phyloP scores from a whole-genome alignment of 2,797 vertebrate species.

The Syncerus caffer region DNA sequence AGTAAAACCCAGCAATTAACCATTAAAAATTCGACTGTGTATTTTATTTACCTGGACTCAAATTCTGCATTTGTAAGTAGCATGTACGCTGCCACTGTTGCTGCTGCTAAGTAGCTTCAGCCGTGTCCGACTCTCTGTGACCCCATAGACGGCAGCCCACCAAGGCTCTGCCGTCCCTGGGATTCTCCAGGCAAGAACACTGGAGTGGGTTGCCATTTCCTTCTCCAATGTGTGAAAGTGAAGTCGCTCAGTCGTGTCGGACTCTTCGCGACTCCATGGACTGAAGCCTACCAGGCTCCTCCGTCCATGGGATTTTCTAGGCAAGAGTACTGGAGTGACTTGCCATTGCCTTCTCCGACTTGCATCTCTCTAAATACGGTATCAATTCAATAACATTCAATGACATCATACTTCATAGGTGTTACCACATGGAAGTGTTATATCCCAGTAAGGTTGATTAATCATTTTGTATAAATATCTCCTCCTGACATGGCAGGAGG shows the following conservation, averaged over 20 bases:
- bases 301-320: too few species aligned
- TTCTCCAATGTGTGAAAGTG: too few species aligned
- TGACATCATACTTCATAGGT: not conserved
- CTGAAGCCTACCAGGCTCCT: too few species aligned
- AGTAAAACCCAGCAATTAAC: not conserved
- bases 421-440: not conserved
- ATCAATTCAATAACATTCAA: not conserved
- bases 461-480: not conserved
- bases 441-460: not conserved
- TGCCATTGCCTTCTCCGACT: not conserved
- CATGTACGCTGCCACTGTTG: not conserved
- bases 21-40: not conserved
- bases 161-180: too few species aligned
- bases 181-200: too few species aligned
- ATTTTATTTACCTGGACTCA: not conserved
- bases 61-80: not conserved
- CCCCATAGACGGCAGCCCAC: too few species aligned
- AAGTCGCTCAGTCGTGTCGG: accelerated
- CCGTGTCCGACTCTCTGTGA: accelerated
- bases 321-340: too few species aligned
- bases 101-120: too few species aligned
- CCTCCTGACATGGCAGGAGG: not conserved
- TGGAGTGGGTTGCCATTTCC: too few species aligned
- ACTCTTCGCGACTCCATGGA: too few species aligned
- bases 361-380: not conserved